Percentiles rank a stretch among this genome's conserved stretches.
Conservation (phyloP, 2,888 invertebrate genomes). For the Allophyes oxyacanthae region DNA sequence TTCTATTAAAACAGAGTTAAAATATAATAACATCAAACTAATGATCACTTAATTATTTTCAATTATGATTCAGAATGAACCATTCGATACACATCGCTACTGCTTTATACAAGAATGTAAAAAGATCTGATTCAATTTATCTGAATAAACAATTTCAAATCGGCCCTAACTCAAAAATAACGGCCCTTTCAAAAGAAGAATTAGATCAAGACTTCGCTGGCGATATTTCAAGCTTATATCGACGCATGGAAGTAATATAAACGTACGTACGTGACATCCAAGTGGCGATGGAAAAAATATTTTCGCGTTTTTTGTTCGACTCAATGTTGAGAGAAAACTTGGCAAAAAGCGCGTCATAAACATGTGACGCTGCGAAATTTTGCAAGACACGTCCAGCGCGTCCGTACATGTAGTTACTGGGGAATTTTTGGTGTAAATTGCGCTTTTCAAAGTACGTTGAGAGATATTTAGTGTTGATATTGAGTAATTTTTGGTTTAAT, state of each 20-base stretch:
- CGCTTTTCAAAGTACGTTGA: conserved; percentile 28
- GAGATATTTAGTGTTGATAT: conserved; percentile 39
- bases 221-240: conserved; percentile 54
- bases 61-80: too few relatives aligned
- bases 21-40: too few relatives aligned
- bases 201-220: conserved; percentile 33
- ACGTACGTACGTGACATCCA: conserved; percentile 62
- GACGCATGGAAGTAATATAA: conserved; percentile 54
- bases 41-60: too few relatives aligned
- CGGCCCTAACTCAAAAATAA: conserved; percentile 38
- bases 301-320: conserved; percentile 61
- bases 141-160: conserved; percentile 26
- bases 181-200: conserved; percentile 34
- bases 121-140: conserved; percentile 7
- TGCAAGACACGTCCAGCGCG: conserved; percentile 64
- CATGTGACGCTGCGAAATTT: conserved; percentile 70
- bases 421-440: conserved; percentile 31
- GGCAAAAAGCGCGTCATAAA: conserved; percentile 63
- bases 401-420: conserved; percentile 35
- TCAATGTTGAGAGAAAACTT: conserved; percentile 47
- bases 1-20: too few relatives aligned
- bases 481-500: background rate
- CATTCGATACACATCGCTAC: too few relatives aligned
- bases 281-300: conserved; percentile 61
- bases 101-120: background rate